Conservation (phyloP, 2,797 vertebrate species). For the Coendou prehensilis region DNA sequence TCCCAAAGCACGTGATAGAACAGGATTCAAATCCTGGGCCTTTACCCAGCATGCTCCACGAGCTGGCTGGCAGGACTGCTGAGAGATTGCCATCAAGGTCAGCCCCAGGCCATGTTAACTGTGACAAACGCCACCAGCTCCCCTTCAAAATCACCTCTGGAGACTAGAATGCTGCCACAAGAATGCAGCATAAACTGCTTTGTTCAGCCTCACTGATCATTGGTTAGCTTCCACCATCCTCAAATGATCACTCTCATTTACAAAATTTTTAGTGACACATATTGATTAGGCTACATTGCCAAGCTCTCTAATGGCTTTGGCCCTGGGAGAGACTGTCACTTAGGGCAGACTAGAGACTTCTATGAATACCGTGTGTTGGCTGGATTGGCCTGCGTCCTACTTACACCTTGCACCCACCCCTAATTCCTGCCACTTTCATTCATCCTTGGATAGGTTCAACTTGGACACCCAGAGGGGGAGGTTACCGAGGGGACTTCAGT, state of each 20-base stretch:
- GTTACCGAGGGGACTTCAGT: no score
- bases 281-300: background rate
- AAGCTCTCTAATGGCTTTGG: background rate
- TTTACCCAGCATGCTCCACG: background rate
- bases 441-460: background rate
- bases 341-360: background rate
- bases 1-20: background rate
- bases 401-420: no score
- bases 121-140: background rate
- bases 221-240: background rate
- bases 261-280: background rate
- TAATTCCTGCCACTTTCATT: background rate
- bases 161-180: background rate
- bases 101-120: background rate
- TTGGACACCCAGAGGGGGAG: background rate
- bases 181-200: background rate
- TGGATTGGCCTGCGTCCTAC: background rate
- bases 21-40: background rate
- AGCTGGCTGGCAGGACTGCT: background rate
- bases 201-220: background rate
- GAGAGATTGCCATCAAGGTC: rapidly evolving
- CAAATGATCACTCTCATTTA: background rate
- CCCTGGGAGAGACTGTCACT: background rate
- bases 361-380: rapidly evolving
- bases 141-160: background rate